Conservation (phyloP, 1,140 invertebrate genomes). For the Tribolium castaneum region DNA sequence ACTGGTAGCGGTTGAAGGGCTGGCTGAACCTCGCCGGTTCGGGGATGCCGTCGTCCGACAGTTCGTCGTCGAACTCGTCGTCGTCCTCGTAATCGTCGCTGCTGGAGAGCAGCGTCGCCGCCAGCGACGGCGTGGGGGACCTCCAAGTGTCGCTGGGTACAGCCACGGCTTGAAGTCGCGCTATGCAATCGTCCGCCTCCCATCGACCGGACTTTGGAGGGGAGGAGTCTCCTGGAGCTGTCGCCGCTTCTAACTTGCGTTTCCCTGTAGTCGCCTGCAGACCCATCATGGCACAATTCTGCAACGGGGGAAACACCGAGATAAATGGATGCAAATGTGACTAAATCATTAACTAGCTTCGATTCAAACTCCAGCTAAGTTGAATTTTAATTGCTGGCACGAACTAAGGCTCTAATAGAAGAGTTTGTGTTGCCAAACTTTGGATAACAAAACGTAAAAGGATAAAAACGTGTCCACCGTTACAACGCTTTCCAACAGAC, state of each 20-base stretch:
- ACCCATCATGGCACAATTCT: conserved; percentile 83
- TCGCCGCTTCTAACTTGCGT: conserved; percentile 68
- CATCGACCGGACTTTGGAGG: conserved; percentile 67
- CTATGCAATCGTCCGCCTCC: conserved; percentile 68
- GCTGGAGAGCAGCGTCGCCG: conserved; percentile 65
- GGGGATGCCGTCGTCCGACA: conserved; percentile 62
- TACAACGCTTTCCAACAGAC: background rate
- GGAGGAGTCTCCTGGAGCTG: conserved; percentile 58
- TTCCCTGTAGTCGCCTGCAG: conserved; percentile 79
- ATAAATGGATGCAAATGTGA: background rate
- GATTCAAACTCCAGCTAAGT: background rate
- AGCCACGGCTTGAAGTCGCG: conserved; percentile 67
- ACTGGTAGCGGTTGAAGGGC: conserved; percentile 56
- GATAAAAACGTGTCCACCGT: background rate
- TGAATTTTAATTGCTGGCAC: background rate
- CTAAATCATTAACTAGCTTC: background rate
- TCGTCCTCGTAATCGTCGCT: conserved; percentile 67
- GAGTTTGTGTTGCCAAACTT: background rate
- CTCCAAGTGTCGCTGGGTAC: conserved; percentile 67
- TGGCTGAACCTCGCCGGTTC: conserved; percentile 59
- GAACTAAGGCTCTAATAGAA: background rate
- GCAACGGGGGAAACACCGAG: conserved; percentile 59
- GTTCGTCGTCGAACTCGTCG: conserved; percentile 69
- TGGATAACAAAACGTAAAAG: background rate
- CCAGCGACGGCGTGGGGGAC: conserved; percentile 64